Conservation (phyloP, 2,113 vertebrate genomes). For the Alligator sinensis region DNA sequence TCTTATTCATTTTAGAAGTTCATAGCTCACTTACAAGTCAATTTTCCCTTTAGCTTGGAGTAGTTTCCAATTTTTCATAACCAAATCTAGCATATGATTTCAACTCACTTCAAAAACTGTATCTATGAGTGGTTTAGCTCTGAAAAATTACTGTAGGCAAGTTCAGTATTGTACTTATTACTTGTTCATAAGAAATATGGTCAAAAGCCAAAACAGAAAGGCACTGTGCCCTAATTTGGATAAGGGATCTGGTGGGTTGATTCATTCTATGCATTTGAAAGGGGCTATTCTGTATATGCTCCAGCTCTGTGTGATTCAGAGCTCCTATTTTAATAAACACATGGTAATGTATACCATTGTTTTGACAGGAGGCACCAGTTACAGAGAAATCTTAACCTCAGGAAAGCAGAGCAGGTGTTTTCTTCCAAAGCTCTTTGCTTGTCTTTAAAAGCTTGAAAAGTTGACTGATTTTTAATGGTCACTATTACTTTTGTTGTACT, state of each 20-base stretch:
- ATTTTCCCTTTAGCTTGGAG: background rate
- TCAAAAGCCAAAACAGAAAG: background rate
- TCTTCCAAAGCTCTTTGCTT: background rate
- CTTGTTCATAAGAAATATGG: background rate
- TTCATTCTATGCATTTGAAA: background rate
- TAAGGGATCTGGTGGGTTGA: background rate
- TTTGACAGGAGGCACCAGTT: background rate
- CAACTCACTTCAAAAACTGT: background rate
- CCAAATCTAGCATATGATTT: background rate
- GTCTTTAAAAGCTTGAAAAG: background rate
- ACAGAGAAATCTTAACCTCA: background rate
- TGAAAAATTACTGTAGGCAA: background rate
- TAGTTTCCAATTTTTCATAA: background rate
- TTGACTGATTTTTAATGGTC: background rate
- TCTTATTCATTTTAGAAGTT: background rate
- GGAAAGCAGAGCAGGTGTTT: conserved; percentile 36
- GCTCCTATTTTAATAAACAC: background rate
- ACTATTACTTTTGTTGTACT: fast-evolving
- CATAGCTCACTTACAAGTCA: background rate
- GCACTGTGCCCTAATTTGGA: fast-evolving
- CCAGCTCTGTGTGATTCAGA: background rate
- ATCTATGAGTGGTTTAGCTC: background rate
- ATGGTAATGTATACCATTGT: background rate
- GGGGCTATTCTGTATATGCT: background rate
- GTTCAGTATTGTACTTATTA: background rate